Conservation (phyloP, 2,797 vertebrate species). For the Diceros bicornis region DNA sequence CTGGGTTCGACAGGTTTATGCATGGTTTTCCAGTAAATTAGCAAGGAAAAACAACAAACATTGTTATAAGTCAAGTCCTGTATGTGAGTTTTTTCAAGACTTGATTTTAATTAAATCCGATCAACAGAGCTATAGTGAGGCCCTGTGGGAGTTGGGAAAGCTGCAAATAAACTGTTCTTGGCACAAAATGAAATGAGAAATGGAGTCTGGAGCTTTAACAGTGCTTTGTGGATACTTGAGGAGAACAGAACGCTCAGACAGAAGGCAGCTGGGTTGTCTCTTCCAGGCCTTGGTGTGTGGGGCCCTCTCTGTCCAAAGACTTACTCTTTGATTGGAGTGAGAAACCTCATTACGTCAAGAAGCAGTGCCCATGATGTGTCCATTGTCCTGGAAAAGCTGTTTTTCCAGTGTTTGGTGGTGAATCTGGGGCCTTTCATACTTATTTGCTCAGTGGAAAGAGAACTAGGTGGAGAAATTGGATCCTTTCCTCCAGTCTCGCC, state of each 20-base stretch:
- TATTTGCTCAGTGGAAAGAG: not conserved
- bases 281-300: not conserved
- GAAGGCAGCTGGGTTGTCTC: not conserved
- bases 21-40: slow-evolving; percentile 3
- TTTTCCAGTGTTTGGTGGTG: not conserved
- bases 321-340: not conserved
- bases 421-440: not conserved
- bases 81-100: slow-evolving; percentile 11
- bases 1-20: not conserved
- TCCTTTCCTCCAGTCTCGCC: not conserved
- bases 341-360: not conserved
- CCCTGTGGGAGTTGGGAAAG: not conserved
- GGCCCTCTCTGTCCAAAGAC: not conserved
- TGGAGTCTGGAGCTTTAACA: not conserved
- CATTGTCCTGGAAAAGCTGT: not conserved
- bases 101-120: slow-evolving; percentile 65
- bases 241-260: not conserved
- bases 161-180: slow-evolving; percentile 12
- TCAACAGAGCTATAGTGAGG: not conserved
- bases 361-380: not conserved
- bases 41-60: not conserved
- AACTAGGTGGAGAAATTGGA: not conserved
- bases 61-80: not conserved
- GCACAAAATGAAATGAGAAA: slow-evolving; percentile 31
- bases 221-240: not conserved